phyloP scores from a whole-genome alignment of 2,113 vertebrate genomes.

The Seriola rivoliana region DNA sequence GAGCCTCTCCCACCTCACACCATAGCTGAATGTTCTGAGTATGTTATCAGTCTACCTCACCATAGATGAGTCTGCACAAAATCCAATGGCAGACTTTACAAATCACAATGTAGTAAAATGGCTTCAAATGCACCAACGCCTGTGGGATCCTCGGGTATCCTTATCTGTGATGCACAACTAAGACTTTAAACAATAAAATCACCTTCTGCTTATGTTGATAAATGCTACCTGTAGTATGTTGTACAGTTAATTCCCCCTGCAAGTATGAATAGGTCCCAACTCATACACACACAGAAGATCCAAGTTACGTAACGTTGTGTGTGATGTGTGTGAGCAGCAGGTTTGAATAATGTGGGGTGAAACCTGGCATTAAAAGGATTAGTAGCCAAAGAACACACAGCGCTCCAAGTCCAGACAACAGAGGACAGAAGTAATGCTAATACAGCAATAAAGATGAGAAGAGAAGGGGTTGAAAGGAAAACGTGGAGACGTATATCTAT shows the following conservation, averaged over 20 bases:
- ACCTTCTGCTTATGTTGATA: neutral
- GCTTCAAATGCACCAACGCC: slow-evolving; percentile 1
- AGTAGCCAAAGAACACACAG: slow-evolving; percentile 71
- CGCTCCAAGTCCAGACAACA: slow-evolving; percentile 50
- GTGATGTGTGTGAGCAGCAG: slow-evolving; percentile 63
- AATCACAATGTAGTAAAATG: neutral
- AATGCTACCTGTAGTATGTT: neutral
- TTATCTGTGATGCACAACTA: neutral
- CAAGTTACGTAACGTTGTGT: slow-evolving; percentile 57
- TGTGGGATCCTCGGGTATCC: neutral
- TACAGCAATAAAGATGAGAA: slow-evolving; percentile 29
- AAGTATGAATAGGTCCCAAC: neutral
- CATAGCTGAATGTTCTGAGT: neutral
- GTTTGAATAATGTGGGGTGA: slow-evolving; percentile 76
- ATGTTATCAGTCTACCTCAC: neutral
- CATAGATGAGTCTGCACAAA: neutral
- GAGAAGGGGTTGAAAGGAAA: neutral
- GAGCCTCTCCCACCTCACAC: neutral
- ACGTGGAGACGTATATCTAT: neutral
- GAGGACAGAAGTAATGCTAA: slow-evolving; percentile 43
- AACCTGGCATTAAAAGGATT: slow-evolving; percentile 76
- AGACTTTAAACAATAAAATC: no score
- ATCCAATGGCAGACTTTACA: neutral
- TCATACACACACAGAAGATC: neutral
- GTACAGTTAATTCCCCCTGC: neutral